These are phyloP conservation scores for Cochlearius cochlearius DNA, from an alignment of 2,113 vertebrate genomes.

Conservation along the genomic window DNA sequence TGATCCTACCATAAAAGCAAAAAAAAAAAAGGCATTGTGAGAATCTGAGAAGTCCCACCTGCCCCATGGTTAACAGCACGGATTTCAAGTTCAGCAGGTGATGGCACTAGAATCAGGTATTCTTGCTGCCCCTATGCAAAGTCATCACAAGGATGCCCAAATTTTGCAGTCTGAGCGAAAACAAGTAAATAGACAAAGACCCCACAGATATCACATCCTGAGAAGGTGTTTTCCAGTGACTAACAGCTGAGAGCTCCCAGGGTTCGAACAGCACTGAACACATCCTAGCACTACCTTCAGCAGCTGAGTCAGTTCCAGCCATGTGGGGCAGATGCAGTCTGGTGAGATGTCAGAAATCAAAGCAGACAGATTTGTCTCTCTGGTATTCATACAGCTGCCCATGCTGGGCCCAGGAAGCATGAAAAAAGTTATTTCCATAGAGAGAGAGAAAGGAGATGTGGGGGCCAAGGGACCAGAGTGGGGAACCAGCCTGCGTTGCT, in stretches of 20 bases:
- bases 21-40: background rate
- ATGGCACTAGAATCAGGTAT: background rate
- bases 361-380: background rate
- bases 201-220: background rate
- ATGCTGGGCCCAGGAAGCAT: background rate
- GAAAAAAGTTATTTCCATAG: background rate
- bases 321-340: background rate
- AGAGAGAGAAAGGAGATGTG: background rate
- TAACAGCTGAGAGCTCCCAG: background rate
- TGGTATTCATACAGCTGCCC: background rate
- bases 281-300: background rate
- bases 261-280: background rate
- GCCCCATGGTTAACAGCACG: background rate
- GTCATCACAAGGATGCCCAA: background rate
- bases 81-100: background rate
- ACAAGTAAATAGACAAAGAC: fast-evolving
- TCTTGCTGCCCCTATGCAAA: background rate
- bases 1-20: background rate
- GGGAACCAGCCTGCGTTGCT: background rate
- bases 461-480: background rate
- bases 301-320: background rate
- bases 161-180: background rate
- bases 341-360: background rate
- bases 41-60: background rate
- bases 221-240: background rate